Base-by-base conservation (phyloP, 1,140 invertebrate genomes). In the Sinella curviseta region DNA sequence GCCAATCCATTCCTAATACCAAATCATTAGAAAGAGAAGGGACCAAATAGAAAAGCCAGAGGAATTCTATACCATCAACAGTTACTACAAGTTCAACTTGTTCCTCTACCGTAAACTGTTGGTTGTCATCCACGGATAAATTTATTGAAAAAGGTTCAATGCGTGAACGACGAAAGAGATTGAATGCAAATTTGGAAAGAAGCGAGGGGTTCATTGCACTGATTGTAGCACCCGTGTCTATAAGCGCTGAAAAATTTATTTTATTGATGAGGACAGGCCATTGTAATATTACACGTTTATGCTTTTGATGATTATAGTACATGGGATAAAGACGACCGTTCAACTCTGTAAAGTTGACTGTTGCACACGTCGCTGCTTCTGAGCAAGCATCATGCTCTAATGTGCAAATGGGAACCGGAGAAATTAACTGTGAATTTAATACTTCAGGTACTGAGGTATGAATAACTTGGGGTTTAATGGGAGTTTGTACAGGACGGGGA, bases 201-300 rank as follows among this genome's bases (percentile, higher is more conserved):
- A 74, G 30, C 4, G 30, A 31, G 30, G 31, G 74, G 39, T 75
- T 75, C 14, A 75, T 48, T n/a, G 74, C 74, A 75, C 74, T 75
- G 28, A 75, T 75, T 28, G 35, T 54, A 54, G 74, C 74, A 75
- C 74, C 74, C 2, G 74, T 75, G 28, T 75, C 74, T 20, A 48
- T 26, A 39, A 75, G 35, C 1, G 74, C 34, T 4, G 57, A n/a
- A 26, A 60, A 60, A 4, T 8, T 14, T 26, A 4, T 26, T 8
- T 60, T 26, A 12, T 60, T 30, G 31, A 70, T 70, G 12, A 17
- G 28, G 24, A 70, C 65, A 12, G 65, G 65, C 65, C 65, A 70
- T 31, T 70, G 26, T 33, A 70, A 33, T 31, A 70, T n/a, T 8
- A 70, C 31, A 14, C 65, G 26, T 33, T 70, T 70, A 33, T 70